These are phyloP conservation scores for Meteorus cinctellus DNA, from an alignment of 2,888 invertebrate genomes.

Conservation along the genomic window DNA sequence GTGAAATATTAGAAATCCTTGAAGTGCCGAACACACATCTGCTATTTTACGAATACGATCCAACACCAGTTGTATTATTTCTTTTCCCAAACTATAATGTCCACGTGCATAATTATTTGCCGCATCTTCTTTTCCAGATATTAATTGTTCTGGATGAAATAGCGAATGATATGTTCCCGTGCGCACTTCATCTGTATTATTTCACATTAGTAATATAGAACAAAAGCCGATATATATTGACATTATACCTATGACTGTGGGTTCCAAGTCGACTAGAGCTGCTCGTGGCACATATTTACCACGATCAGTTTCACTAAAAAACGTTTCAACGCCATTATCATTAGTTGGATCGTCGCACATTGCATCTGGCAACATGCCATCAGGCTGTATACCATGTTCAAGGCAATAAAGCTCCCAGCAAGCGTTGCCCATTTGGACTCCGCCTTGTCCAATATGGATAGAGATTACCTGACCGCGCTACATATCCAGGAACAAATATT, in stretches of 20 bases:
- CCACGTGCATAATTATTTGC: conserved; percentile 83
- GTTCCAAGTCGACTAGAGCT: conserved; percentile 91
- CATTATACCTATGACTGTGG: conserved; percentile 85
- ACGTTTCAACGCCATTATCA: conserved; percentile 79
- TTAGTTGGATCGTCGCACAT: conserved; percentile 62
- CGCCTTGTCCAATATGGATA: conserved; percentile 89
- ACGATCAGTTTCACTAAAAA: conserved; percentile 87
- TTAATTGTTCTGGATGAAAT: conserved; percentile 81
- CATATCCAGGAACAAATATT: background rate
- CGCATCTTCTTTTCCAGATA: conserved; percentile 82
- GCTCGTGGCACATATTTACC: conserved; percentile 91
- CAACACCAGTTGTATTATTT: conserved; percentile 76
- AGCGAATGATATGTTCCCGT: conserved; percentile 78
- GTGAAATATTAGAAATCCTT: conserved; percentile 79
- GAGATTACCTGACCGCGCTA: conserved; percentile 89
- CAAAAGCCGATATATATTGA: background rate
- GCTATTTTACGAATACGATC: conserved; percentile 76
- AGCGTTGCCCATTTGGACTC: conserved; percentile 88
- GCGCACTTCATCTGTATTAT: conserved; percentile 73
- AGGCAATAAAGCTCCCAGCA: conserved; percentile 90
- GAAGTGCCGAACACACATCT: conserved; percentile 77
- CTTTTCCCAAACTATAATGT: conserved; percentile 80
- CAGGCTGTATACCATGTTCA: conserved; percentile 87
- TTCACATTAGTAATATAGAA: background rate
- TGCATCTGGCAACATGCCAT: conserved; percentile 79